phyloP scores from a whole-genome alignment of 2,797 vertebrate species.

The Lagocephalus sceleratus region DNA sequence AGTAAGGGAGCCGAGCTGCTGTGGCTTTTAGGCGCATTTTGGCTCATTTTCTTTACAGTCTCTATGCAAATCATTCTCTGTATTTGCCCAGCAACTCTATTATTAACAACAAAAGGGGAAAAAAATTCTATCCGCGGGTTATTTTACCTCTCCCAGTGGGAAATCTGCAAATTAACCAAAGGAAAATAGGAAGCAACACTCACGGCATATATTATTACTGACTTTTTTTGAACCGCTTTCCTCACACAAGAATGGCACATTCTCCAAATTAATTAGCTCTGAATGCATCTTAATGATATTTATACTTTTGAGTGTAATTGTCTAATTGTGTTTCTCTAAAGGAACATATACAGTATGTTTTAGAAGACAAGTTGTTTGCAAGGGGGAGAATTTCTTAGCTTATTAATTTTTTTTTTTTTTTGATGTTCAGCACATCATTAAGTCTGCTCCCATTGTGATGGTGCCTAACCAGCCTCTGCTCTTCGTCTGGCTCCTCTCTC shows the following conservation, averaged over 20 bases:
- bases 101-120: slow-evolving; percentile 70
- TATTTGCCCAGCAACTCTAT: slow-evolving; percentile 75
- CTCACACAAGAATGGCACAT: slow-evolving; percentile 58
- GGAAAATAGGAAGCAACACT: slow-evolving; percentile 65
- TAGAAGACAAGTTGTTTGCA: slow-evolving; percentile 60
- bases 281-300: slow-evolving; percentile 79
- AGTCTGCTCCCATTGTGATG: slow-evolving; percentile 61
- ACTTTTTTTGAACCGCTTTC: slow-evolving; percentile 51
- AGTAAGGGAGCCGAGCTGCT: slow-evolving; percentile 20
- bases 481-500: slow-evolving; percentile 52
- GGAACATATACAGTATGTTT: slow-evolving; percentile 64
- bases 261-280: slow-evolving; percentile 77
- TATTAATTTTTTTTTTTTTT: slow-evolving; percentile 57
- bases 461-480: slow-evolving; percentile 70
- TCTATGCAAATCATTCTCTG: slow-evolving; percentile 71
- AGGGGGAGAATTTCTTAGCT: slow-evolving; percentile 54
- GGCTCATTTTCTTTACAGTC: slow-evolving; percentile 45
- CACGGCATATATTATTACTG: slow-evolving; percentile 52
- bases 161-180: slow-evolving; percentile 68
- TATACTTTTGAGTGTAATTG: slow-evolving; percentile 74
- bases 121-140: slow-evolving; percentile 74
- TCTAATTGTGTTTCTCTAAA: slow-evolving; percentile 69
- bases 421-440: slow-evolving; percentile 73
- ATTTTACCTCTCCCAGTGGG: slow-evolving; percentile 78
- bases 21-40: slow-evolving; percentile 63